phyloP scores from a whole-genome alignment of 2,797 vertebrate species.

The Typhlichthys subterraneus region DNA sequence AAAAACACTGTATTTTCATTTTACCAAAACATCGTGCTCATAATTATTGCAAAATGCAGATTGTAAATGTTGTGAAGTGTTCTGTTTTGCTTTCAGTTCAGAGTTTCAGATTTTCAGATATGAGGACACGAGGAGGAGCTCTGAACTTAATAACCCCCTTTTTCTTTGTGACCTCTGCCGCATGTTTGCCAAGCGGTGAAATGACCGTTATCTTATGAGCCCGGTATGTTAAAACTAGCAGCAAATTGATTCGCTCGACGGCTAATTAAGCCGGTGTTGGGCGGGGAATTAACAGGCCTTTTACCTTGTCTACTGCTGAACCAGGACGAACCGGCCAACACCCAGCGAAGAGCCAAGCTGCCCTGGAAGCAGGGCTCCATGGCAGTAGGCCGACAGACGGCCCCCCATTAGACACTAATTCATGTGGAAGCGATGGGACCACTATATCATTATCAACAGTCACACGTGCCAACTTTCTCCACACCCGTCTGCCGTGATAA shows the following conservation, averaged over 20 bases:
- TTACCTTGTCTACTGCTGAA: conserved; percentile 43
- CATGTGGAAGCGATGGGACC: conserved; percentile 65
- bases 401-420: conserved; percentile 68
- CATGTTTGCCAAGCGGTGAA: conserved; percentile 14
- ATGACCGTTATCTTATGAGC: conserved; percentile 21
- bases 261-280: conserved; percentile 29
- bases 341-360: conserved; percentile 42
- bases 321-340: conserved; percentile 31
- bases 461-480: conserved; percentile 52
- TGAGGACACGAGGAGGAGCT: background rate
- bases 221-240: conserved; percentile 51
- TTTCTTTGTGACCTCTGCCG: background rate
- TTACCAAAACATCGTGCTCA: no score
- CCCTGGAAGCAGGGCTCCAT: conserved; percentile 39
- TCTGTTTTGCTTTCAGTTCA: no score
- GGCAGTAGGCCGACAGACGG: conserved; percentile 64
- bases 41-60: no score
- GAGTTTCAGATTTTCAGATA: background rate
- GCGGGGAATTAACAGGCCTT: conserved; percentile 28
- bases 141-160: background rate
- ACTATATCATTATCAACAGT: conserved; percentile 64
- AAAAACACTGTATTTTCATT: background rate
- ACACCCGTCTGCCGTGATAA: conserved; percentile 33
- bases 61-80: no score
- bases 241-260: conserved; percentile 24